These are phyloP conservation scores for Falcaria lacertinaria DNA, from an alignment of 2,888 invertebrate genomes.

Conservation along the genomic window DNA sequence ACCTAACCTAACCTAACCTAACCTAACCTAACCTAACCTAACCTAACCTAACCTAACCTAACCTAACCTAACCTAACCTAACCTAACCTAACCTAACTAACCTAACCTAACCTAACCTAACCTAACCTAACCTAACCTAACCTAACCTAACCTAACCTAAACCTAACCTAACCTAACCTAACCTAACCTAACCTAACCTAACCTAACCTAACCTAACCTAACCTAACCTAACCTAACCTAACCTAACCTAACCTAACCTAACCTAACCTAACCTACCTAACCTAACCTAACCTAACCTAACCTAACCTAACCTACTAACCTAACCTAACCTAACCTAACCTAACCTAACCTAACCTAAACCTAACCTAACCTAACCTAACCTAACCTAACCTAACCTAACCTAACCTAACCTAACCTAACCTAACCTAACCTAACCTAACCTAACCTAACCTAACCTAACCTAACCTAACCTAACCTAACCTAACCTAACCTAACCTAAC, in stretches of 20 bases:
- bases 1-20: constrained; percentile 4
- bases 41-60: constrained; percentile 17
- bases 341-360: too few relatives aligned
- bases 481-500: too few relatives aligned
- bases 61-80: constrained; percentile 17
- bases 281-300: constrained; percentile 19
- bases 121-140: constrained; percentile 20
- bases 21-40: constrained; percentile 10
- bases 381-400: too few relatives aligned
- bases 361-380: too few relatives aligned
- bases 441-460: too few relatives aligned
- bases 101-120: constrained; percentile 19
- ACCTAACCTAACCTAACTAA: constrained; percentile 14
- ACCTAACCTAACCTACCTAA: too few relatives aligned
- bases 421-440: too few relatives aligned
- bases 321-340: too few relatives aligned
- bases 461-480: too few relatives aligned
- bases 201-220: constrained; percentile 18
- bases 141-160: too few relatives aligned
- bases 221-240: constrained; percentile 18
- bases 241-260: constrained; percentile 21
- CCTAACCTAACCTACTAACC: too few relatives aligned
- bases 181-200: constrained; percentile 19
- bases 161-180: constrained; percentile 20
- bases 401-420: too few relatives aligned